These are phyloP conservation scores for Parasteatoda lunata DNA, from an alignment of 2,888 invertebrate species.

Conservation along the genomic window DNA sequence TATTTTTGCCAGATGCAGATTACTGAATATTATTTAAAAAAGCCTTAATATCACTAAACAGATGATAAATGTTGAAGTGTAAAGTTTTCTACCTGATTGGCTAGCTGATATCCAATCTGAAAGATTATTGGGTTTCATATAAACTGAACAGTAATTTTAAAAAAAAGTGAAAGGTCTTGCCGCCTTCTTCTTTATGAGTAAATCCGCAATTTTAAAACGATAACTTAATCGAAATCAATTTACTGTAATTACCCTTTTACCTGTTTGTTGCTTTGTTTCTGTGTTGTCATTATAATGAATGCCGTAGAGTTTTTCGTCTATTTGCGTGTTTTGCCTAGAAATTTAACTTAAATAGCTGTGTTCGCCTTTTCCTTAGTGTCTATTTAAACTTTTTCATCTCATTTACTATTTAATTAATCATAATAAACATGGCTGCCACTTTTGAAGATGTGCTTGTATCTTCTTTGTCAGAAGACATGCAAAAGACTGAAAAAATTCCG, in stretches of 20 bases:
- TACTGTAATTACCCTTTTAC: conserved; percentile 36
- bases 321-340: conserved; percentile 17
- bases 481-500: conserved; percentile 59
- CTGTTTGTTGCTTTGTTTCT: conserved; percentile 52
- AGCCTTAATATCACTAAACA: too few relatives aligned
- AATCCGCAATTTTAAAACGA: background rate
- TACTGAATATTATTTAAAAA: too few relatives aligned
- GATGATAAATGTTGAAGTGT: too few relatives aligned
- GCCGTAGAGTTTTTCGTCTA: conserved; percentile 25
- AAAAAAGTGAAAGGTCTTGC: background rate
- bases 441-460: conserved; percentile 68
- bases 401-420: conserved; percentile 46
- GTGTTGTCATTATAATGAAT: conserved; percentile 58
- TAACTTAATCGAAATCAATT: conserved; percentile 22
- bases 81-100: too few relatives aligned
- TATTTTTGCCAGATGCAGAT: too few relatives aligned
- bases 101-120: background rate
- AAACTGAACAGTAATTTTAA: background rate
- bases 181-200: background rate
- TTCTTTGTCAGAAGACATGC: conserved; percentile 61
- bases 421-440: conserved; percentile 65
- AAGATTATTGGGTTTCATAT: background rate
- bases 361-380: background rate
- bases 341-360: conserved; percentile 33
- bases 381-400: conserved; percentile 9